Evolutionary conservation across 2,888 invertebrate genomes (phyloP).

Genomic region (Pyrocoelia pectoralis): DNA sequence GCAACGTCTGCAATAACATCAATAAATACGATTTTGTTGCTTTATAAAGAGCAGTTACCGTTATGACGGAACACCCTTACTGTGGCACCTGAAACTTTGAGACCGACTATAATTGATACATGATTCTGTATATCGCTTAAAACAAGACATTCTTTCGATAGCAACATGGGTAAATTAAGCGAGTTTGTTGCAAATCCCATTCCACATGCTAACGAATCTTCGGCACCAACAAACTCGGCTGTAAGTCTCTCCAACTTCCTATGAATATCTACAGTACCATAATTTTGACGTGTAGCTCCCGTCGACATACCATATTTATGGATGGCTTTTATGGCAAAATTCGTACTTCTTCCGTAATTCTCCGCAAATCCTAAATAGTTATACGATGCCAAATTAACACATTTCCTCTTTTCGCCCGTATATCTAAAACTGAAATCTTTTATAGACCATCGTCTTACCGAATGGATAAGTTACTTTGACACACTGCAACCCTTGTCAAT

Average conservation of each 20-base stretch:
- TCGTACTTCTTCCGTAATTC: conserved; percentile 78
- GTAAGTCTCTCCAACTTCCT: conserved; percentile 81
- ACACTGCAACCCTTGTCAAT: conserved; percentile 82
- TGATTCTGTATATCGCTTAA: conserved; percentile 62
- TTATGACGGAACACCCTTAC: background rate
- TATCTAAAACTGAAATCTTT: conserved; percentile 64
- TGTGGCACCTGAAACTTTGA: background rate
- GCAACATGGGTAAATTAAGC: conserved; percentile 87
- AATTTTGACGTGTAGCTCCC: conserved; percentile 81
- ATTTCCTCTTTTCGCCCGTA: conserved; percentile 82
- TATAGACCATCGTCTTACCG: conserved; percentile 8
- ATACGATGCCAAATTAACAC: conserved; percentile 96
- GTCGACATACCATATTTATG: conserved; percentile 77
- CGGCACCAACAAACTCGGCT: conserved; percentile 89
- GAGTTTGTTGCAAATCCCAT: conserved; percentile 99
- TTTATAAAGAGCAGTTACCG: background rate
- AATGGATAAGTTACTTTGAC: conserved; percentile 76
- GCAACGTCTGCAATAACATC: conserved; percentile 69
- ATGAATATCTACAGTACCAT: conserved; percentile 80
- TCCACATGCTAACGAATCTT: conserved; percentile 93
- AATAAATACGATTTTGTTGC: background rate
- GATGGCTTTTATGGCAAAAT: conserved; percentile 72
- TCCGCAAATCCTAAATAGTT: conserved; percentile 98
- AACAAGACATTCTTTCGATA: conserved; percentile 85
- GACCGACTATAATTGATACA: background rate